phyloP scores from a whole-genome alignment of 2,888 invertebrate species.

The Euplexia lucipara region DNA sequence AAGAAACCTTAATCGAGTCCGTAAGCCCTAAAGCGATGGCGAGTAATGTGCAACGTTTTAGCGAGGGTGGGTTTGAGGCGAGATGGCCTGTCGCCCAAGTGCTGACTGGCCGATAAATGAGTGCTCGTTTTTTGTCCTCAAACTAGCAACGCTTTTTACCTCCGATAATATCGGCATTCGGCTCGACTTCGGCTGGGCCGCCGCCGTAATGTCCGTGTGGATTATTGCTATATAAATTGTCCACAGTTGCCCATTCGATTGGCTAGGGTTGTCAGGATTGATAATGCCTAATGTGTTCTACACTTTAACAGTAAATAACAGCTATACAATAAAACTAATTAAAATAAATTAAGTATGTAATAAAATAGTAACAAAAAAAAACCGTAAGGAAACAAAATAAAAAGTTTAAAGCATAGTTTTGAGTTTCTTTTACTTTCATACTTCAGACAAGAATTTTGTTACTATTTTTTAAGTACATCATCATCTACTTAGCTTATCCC shows the following conservation, averaged over 20 bases:
- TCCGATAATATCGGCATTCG: constrained; percentile 87
- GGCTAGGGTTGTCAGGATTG: constrained; percentile 77
- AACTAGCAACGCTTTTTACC: constrained; percentile 85
- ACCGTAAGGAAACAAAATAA: too few species aligned
- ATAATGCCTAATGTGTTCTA: neutral
- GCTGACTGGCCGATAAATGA: constrained; percentile 87
- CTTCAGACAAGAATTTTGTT: too few species aligned
- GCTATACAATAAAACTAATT: too few species aligned
- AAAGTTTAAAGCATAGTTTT: too few species aligned
- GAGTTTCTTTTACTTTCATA: too few species aligned
- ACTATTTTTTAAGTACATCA: too few species aligned
- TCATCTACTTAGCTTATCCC: too few species aligned
- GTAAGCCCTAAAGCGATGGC: constrained; percentile 61
- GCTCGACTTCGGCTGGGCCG: constrained; percentile 63
- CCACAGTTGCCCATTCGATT: constrained; percentile 88
- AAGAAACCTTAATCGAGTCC: constrained; percentile 58
- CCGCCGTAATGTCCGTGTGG: constrained; percentile 86
- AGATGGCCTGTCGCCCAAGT: constrained; percentile 83
- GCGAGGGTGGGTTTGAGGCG: constrained; percentile 66
- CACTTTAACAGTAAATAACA: too few species aligned
- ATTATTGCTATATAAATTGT: constrained; percentile 91
- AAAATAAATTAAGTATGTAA: too few species aligned
- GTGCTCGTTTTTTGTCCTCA: constrained; percentile 89
- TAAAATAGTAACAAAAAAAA: too few species aligned
- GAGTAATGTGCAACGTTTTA: constrained; percentile 65